Base-by-base conservation (phyloP, 2,888 invertebrate species). In the Horisme vitalbata region DNA sequence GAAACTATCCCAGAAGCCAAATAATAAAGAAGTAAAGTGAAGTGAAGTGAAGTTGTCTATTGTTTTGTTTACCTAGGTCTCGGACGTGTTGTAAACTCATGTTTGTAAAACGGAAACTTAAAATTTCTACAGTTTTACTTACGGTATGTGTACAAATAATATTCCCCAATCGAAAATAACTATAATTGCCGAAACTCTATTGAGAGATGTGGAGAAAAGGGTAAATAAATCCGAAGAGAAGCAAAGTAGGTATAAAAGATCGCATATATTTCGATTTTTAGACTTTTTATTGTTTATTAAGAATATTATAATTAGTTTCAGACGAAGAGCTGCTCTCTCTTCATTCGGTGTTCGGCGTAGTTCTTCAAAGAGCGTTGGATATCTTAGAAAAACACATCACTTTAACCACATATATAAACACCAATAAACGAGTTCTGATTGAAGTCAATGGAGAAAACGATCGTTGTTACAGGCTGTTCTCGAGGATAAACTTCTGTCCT, bases 401-500 rank as follows among this genome's bases (percentile, higher is more conserved):
- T 1, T 83, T 91, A 0, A 69, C 80, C 9, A 77, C 90, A 2
- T 93, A 92, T 36, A 71, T 74, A 10, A 83, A 87, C 0, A 54
- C 74, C 2, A 79, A 82, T 36, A 72, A 77, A 31, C 73, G 91
- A 61, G 78, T 75, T 62, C 67, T 94, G 10, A 84, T 92, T 27
- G 93, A 94, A 87, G 83, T 94, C 3, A 83, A 83, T 39, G 91
- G 91, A 4, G 86, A 88, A 38, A 85, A 89, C 3, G 82, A 86
- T 30, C 83, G 90, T n/a, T 89, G 91, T 37, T 92, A 93, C 52
- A 91, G 91, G 35, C 71, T 95, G 15, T 93, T 94, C 59, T 92
- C 93, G 0, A 75, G 88, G 13, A 78, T 93, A 5, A 95, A 94
- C 67, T 95, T 90, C 67, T 95, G 95, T 52, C 88, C 91, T 5